Conservation (phyloP, 2,888 invertebrate species). For the Latrodectus elegans region DNA sequence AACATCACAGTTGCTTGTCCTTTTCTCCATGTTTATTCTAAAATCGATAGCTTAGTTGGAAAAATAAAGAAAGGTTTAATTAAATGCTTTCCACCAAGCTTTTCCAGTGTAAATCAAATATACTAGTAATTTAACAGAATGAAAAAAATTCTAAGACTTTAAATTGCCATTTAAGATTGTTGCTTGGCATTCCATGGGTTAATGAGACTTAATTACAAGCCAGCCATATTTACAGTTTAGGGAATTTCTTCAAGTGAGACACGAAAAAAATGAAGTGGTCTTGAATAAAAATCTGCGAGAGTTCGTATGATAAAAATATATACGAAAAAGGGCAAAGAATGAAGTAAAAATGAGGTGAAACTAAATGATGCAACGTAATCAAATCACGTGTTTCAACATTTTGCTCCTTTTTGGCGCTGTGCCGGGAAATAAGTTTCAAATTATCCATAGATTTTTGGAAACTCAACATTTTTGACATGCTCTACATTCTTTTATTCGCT, state of each 20-base stretch:
- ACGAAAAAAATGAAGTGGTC: constrained; percentile 24
- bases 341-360: constrained; percentile 10
- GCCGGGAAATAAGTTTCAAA: constrained; percentile 27
- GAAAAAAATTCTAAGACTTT: not conserved
- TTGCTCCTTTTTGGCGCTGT: constrained; percentile 7
- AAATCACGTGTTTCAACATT: constrained; percentile 38
- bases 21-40: too few species aligned
- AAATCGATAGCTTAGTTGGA: too few species aligned
- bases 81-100: not conserved
- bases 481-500: not conserved
- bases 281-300: constrained; percentile 20
- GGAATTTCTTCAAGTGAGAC: not conserved
- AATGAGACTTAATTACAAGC: constrained; percentile 47
- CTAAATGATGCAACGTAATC: constrained; percentile 51
- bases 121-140: not conserved
- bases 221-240: not conserved
- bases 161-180: constrained; percentile 14
- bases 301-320: not conserved
- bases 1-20: too few species aligned
- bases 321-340: not conserved
- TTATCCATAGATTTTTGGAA: constrained; percentile 22
- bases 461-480: constrained; percentile 26
- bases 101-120: not conserved
- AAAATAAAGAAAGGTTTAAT: not conserved
- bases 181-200: constrained; percentile 8